Base-by-base conservation (phyloP, 2,888 invertebrate genomes). In the Drosophila meridionalis region DNA sequence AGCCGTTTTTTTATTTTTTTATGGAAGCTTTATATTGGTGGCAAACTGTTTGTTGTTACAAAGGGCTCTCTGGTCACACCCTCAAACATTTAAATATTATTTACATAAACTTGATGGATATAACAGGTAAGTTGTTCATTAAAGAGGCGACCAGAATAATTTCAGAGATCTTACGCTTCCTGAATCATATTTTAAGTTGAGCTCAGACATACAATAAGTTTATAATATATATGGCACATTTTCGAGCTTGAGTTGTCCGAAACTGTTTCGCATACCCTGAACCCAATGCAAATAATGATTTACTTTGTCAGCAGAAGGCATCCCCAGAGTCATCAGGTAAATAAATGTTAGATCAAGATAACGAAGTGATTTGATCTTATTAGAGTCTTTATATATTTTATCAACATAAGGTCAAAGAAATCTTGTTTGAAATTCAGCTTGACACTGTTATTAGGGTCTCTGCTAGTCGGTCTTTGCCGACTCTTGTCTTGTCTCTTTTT, bases 91-190 rank as follows among this genome's bases (percentile, higher is more conserved):
- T 8, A 60, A 65, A 53, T 69, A 50, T 12, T 38, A 63, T 81
- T 50, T 78, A 57, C 66, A 81, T 80, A 65, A 59, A 68, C 69
- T 64, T 69, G n/a, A 53, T 61, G 61, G 57, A 59, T 55, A 69
- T 73, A 60, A 56, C 60, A 65, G 80, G 58, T 75, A 58, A 64
- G 30, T 26, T 45, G 57, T 53, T 40, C 45, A 30, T 47, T n/a
- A 14, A 45, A 48, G 36, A 66, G 63, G 28, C 52, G 89, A 83
- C 50, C 71, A 42, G 87, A 77, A 84, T 87, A 78, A 58, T 62
- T 83, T 67, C 65, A 50, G 30, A 53, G 40, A 30, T 26, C 32
- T 14, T 45, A 14, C 11, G 34, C 62, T 52, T 65, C 47, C 56
- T 57, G 38, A 56, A 47, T 30, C 48, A 28, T 30, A 30, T 28